Evolutionary conservation across 1,140 invertebrate species (phyloP), one percentile per base, ranked within the genome.

Genomic region (Parapsyche elsis): DNA sequence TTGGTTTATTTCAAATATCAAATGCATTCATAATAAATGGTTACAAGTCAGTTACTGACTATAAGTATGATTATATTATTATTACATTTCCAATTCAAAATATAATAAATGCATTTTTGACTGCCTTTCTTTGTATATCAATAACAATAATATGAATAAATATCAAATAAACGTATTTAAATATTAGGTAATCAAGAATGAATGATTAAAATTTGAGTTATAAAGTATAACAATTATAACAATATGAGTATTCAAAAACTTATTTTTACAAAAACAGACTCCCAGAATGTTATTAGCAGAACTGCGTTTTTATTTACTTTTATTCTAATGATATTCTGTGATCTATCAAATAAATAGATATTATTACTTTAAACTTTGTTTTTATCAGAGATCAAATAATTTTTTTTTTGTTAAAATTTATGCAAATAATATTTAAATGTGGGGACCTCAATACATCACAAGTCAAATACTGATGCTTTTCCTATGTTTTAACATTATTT

Each of bases 1-100:
- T 83, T 83, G 82, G 82, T 83, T 83, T 83, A 83, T 83, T 82
- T 83, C 67, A 79, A 81, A 78, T 80, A 83, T 83, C 79, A 83
- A 83, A 81, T 77, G 77, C 67, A 80, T 77, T 81, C 73, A 79
- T 74, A 76, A 57, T 83, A 49, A 61, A 77, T 57, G 57, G 78
- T 81, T 78, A 79, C 46, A n/a, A 77, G 82, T 81, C 80, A 83
- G 74, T 81, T 57, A 75, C 82, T 81, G 82, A 83, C 82, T 73
- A 53, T 10, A 45, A 12, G 14, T 46, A 53, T 49, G n/a, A 26
- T 30, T 75, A 57, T 12, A 30, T 24, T 26, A 30, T 67, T 67
- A 23, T 67, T 53, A 26, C 5, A 67, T 26, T 67, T 67, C n/a
- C 64, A 24, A 30, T 26, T 67, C 5, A 67, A 26, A 67, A 67